These are phyloP conservation scores for Drosophila neutralis DNA, from an alignment of 2,888 invertebrate species.

Conservation along the genomic window DNA sequence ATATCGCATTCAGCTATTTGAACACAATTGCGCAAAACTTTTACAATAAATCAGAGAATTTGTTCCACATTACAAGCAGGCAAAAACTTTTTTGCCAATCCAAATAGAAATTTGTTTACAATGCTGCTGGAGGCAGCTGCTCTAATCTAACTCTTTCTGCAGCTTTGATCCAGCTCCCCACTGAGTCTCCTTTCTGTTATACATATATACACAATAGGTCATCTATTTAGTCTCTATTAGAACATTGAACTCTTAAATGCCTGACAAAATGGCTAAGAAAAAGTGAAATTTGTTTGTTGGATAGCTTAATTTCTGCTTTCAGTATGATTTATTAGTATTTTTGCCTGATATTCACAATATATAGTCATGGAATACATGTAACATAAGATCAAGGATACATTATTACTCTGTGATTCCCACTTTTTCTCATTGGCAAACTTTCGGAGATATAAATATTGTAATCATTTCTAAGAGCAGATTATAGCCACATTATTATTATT, in stretches of 20 bases:
- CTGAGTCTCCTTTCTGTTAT: not conserved
- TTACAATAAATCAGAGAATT: constrained; percentile 71
- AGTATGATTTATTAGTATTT: not conserved
- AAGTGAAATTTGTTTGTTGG: not conserved
- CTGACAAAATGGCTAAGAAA: not conserved
- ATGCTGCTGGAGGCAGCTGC: constrained; percentile 38
- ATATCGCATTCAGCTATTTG: constrained; percentile 59
- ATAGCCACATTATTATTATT: not conserved
- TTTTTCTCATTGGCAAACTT: no score
- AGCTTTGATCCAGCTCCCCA: constrained; percentile 10
- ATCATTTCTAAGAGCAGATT: constrained; percentile 1
- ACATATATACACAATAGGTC: not conserved
- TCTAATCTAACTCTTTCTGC: constrained; percentile 8
- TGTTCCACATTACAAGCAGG: constrained; percentile 51
- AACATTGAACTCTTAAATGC: not conserved
- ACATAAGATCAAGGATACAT: not conserved
- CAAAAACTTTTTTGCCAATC: constrained; percentile 52
- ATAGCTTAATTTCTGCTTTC: not conserved
- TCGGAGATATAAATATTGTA: constrained; percentile 7
- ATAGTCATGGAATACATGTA: not conserved
- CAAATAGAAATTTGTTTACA: constrained; percentile 68
- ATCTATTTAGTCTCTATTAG: not conserved
- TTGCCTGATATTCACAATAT: not conserved
- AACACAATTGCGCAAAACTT: constrained; percentile 60
- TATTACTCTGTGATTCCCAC: no score